Evolutionary conservation across 1,140 invertebrate species (phyloP).

Genomic region (Chrysopa pallens): DNA sequence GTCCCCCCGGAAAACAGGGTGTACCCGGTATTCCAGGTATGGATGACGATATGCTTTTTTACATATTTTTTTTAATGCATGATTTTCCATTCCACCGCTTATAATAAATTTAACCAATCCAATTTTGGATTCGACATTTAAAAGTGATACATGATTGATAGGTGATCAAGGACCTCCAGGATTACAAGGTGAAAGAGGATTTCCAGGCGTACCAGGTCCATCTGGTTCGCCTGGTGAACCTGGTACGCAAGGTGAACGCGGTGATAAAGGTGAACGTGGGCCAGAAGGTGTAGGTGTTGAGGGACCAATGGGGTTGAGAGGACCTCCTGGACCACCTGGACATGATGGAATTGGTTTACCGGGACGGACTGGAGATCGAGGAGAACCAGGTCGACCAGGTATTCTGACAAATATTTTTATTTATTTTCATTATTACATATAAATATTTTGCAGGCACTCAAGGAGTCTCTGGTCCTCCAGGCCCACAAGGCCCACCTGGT

Average conservation of each 20-base stretch:
- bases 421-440: conserved; percentile 1
- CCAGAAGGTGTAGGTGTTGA: conserved; percentile 44
- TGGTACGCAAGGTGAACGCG: conserved; percentile 40
- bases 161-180: conserved; percentile 19
- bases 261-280: conserved; percentile 55
- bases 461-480: conserved; percentile 29
- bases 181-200: conserved; percentile 31
- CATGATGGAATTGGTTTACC: conserved; percentile 36
- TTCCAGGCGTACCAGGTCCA: conserved; percentile 40
- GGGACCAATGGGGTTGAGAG: conserved; percentile 44
- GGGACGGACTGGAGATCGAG: conserved; percentile 39
- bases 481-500: conserved; percentile 35
- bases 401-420: no score
- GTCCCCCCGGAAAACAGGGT: conserved; percentile 17
- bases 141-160: conserved; percentile 3
- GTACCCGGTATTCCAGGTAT: conserved; percentile 18
- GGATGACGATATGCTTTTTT: no score
- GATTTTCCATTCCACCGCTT: no score
- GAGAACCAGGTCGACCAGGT: conserved; percentile 44
- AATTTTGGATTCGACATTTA: not conserved
- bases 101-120: no score
- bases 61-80: no score
- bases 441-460: conserved; percentile 18
- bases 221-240: conserved; percentile 33
- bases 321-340: conserved; percentile 40